Percentiles rank a stretch among this genome's conserved stretches.
Conservation (phyloP, 2,888 invertebrate genomes). For the Cheilosia variabilis region DNA sequence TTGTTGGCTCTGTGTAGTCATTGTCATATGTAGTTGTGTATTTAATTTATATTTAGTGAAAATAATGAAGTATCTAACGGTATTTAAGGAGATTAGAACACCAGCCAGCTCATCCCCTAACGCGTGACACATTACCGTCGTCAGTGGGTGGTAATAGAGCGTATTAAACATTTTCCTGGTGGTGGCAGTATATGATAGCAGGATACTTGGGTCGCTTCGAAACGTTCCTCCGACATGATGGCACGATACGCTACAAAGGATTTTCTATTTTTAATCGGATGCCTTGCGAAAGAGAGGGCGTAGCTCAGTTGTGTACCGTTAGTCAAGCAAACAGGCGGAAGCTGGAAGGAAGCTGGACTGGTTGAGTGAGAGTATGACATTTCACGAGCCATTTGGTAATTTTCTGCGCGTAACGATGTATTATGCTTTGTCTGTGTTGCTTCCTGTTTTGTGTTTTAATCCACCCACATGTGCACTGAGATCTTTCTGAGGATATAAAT, state of each 20-base stretch:
- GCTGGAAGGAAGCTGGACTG: neutral
- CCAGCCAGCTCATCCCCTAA: conserved; percentile 39
- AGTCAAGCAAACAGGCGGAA: neutral
- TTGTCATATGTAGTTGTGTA: conserved; percentile 44
- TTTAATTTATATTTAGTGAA: conserved; percentile 74
- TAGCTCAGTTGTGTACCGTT: too few species aligned
- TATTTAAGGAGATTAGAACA: conserved; percentile 71
- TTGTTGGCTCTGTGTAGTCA: conserved; percentile 17
- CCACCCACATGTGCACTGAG: conserved; percentile 67
- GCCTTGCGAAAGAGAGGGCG: conserved; percentile 22
- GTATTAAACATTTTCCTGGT: conserved; percentile 26
- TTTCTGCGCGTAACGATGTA: conserved; percentile 72
- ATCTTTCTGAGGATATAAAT: conserved; percentile 62
- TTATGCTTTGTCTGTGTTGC: conserved; percentile 56
- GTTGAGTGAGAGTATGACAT: conserved; percentile 68
- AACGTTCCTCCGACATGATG: conserved; percentile 20
- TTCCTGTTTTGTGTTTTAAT: conserved; percentile 55
- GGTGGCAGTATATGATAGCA: conserved; percentile 17
- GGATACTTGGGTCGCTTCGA: conserved; percentile 41
- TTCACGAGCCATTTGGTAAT: conserved; percentile 74
- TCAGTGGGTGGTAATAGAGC: neutral
- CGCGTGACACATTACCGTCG: conserved; percentile 9
- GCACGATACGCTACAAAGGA: conserved; percentile 58
- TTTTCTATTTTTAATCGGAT: conserved; percentile 56
- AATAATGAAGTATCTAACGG: conserved; percentile 75